Evolutionary conservation across 2,113 vertebrate genomes (phyloP), one percentile per base, ranked within the genome.

Genomic region (Pseudonaja textilis): DNA sequence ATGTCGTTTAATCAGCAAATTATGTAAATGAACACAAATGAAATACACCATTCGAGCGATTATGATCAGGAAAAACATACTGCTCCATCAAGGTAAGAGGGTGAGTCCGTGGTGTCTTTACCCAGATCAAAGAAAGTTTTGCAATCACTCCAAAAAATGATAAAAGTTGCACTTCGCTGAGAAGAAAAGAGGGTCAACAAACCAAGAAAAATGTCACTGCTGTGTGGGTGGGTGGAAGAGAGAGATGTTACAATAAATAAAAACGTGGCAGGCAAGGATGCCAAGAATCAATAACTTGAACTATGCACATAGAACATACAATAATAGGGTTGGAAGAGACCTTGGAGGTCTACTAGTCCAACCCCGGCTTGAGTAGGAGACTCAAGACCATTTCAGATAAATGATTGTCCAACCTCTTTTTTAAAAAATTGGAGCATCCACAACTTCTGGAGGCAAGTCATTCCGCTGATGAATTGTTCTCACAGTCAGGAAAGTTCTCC

Each of bases 21-120:
- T 97, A 97, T 96, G 95, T 85, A 97, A 97, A 97, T 96, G 85
- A 96, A 91, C 87, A 94, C 64, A 96, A 96, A 96, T 95, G 85
- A 97, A 97, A 97, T 97, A 96, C 85, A 96, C 91, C 89, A 81
- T 95, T 96, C 90, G 95, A 92, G 88, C 87, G 42, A 34, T 96
- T 96, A 95, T 94, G 93, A 96, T 96, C 95, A 97, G 93, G 96
- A 97, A 97, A 97, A 95, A 90, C 95, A 95, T 94, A 89, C 16
- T 95, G 90, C 88, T 94, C 91, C 93, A 95, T 97, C 96, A 97
- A 90, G 90, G 16, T 47, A 95, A 96, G 89, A 94, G 50, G 94
- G 95, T 90, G 52, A 95, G 89, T 88, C 90, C 50, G 95, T 93
- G 9, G 4, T 69, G 59, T 96, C 64, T 81, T 95, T 94, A 96